Conservation (phyloP, 2,888 invertebrate genomes). For the Eilema griseolum region DNA sequence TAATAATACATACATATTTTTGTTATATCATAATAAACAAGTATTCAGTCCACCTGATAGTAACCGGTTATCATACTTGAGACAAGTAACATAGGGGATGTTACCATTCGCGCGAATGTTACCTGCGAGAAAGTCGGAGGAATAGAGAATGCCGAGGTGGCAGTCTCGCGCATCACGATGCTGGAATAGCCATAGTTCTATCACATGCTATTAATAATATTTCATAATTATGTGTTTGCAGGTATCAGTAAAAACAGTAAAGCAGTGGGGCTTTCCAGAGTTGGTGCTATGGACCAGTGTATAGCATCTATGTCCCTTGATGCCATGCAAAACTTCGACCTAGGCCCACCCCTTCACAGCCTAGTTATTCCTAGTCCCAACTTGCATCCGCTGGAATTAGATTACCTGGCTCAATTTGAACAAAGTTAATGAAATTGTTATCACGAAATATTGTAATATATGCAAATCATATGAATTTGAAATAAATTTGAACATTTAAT, state of each 20-base stretch:
- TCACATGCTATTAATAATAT: neutral
- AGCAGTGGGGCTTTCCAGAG: slow-evolving; percentile 95
- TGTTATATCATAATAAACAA: neutral
- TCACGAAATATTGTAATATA: neutral
- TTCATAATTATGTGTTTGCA: slow-evolving; percentile 40
- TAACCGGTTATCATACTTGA: neutral
- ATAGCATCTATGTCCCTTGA: slow-evolving; percentile 91
- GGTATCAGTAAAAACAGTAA: slow-evolving; percentile 86
- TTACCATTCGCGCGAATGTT: neutral
- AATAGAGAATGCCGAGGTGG: neutral
- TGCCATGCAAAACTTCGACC: slow-evolving; percentile 90
- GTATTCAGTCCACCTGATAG: neutral
- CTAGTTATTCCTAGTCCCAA: slow-evolving; percentile 94
- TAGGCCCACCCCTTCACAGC: slow-evolving; percentile 98
- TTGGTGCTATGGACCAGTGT: slow-evolving; percentile 94
- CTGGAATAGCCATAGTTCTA: neutral
- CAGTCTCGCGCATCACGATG: neutral
- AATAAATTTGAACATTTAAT: slow-evolving; percentile 70
- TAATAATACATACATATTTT: neutral
- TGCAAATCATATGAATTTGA: slow-evolving; percentile 23
- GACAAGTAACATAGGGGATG: neutral
- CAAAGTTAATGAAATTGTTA: slow-evolving; percentile 51
- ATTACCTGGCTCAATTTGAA: slow-evolving; percentile 92
- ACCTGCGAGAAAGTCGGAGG: neutral
- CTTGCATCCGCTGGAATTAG: slow-evolving; percentile 96